Base-by-base conservation (phyloP, 2,113 vertebrate genomes). In the Fukomys damarensis region DNA sequence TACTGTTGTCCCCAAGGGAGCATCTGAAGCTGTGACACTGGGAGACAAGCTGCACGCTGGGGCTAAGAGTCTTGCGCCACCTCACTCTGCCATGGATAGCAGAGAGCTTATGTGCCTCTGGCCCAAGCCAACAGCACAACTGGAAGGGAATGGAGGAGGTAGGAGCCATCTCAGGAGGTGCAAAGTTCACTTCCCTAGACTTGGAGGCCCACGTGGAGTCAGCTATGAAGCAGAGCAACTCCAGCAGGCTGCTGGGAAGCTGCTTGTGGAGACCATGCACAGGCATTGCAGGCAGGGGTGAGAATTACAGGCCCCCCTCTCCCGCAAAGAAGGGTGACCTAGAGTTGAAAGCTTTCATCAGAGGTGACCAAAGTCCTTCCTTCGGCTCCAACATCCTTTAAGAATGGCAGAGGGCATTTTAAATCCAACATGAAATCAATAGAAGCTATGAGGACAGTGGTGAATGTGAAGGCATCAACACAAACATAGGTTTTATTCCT, bases 41-140 rank as follows among this genome's bases (percentile, higher is more conserved):
- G 30, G 58, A 54, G 65, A 41, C 72, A 86, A 86, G 43, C 35
- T 3, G 22, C 84, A 89, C 3, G 56, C 46, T 49, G 46, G 46
- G 35, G 41, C 32, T 49, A 9, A 49, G 46, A 49, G 46, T 49
- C 46, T 49, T 7, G 12, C 4, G n/a, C 30, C 2, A 8, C 32
- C 5, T 17, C 1, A 9, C 2, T 3, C 14, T 61, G 70, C 88
- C 32, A 3, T 0, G 11, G 68, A 3, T 6, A 13, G 14, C 11
- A 5, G 7, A 5, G 61, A 61, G n/a, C 26, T 49, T 30, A 22
- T 49, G 6, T 61, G 54, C 11, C 58, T 38, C 52, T 65, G 10
- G 22, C 46, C 54, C 43, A 46, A 24, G 3, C 22, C 26, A 52
- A 65, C 28, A 14, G 66, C 26, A 49, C 16, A 2, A 56, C 41